Base-by-base conservation (phyloP, 2,797 vertebrate species). In the Ptychadena robeensis region DNA sequence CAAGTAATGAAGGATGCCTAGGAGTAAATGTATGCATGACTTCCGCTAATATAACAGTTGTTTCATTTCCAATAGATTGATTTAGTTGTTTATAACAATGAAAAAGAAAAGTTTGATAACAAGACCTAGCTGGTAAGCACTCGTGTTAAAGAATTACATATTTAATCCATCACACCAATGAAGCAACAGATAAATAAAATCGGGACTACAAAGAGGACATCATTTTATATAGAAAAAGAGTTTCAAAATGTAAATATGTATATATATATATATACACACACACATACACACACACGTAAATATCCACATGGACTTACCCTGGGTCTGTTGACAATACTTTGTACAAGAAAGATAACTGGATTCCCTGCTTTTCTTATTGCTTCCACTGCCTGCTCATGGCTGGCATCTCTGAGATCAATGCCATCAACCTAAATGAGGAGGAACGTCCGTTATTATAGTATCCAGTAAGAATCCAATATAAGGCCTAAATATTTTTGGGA, bases 351-450 rank as follows among this genome's bases (percentile, higher is more conserved):
- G 88, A 96, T 91, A 86, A 99, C 97, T 1, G 98, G 96, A 90
- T 96, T 98, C 84, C 96, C 97, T 87, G 96, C 98, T 89, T 93
- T 96, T 88, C 98, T 96, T 90, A 99, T 99, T 90, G 96, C 98
- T 92, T 99, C 98, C 88, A 99, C 98, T 63, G 98, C 98, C 93
- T 99, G 96, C 87, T 99, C 98, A 0, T 99, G 98, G 91, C 96
- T 99, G 79, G 98, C 97, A 83, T 99, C 98, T 92, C 97, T 94
- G 86, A 99, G 93, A 88, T 99, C 96, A 80, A 93, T 96, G 85
- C 96, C 97, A 85, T 97, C 98, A 93, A 99, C 98, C 98, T 99
- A 94, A 88, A 93, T 9, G 10, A 61, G 2, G 10, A 12, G 59
- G 59, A 2, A 28, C 25, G 3, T 28, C 9, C 8, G 59, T 27